phyloP scores from a whole-genome alignment of 2,797 vertebrate species.

The Eulemur coronatus region DNA sequence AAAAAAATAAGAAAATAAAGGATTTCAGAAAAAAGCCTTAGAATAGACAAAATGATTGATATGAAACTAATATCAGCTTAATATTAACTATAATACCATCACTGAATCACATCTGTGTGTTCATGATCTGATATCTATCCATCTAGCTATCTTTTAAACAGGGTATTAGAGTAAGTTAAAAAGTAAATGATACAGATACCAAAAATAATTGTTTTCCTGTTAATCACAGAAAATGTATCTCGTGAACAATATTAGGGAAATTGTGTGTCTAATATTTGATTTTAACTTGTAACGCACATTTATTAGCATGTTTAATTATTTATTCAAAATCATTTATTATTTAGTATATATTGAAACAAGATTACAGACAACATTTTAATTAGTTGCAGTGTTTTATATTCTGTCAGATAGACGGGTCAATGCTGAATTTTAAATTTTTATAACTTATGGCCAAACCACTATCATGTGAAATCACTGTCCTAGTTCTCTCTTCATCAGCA shows the following conservation, averaged over 20 bases:
- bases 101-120: neutral
- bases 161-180: neutral
- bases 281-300: neutral
- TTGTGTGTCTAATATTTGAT: neutral
- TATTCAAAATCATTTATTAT: neutral
- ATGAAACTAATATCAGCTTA: neutral
- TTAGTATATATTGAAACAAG: neutral
- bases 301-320: neutral
- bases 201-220: neutral
- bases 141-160: neutral
- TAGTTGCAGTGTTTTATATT: neutral
- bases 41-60: neutral
- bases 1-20: conserved; percentile 39
- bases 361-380: neutral
- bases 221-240: neutral
- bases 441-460: neutral
- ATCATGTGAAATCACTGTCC: neutral
- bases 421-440: neutral
- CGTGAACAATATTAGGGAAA: neutral
- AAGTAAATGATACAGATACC: neutral
- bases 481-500: neutral
- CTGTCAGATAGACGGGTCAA: neutral
- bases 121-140: neutral
- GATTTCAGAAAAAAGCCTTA: neutral
- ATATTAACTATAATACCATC: neutral